Evolutionary conservation across 1,140 invertebrate species (phyloP).

Genomic region (Cydia splendana): DNA sequence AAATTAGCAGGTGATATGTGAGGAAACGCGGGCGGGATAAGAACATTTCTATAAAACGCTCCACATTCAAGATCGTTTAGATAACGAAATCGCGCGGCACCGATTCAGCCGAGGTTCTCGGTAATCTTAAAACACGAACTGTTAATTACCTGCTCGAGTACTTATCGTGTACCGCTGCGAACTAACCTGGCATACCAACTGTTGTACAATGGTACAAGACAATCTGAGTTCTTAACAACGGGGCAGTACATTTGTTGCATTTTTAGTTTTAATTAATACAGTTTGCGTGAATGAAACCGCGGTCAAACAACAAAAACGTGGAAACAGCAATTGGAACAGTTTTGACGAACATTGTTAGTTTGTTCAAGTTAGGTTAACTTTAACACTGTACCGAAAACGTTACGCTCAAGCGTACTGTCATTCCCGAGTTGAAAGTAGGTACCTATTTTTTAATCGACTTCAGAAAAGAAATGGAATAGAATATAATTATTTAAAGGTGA

Average conservation of each 20-base stretch:
- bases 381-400: not conserved
- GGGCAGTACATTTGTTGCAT: constrained; percentile 12
- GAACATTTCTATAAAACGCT: constrained; percentile 40
- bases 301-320: constrained; percentile 23
- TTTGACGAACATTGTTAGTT: constrained; percentile 16
- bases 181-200: constrained; percentile 10
- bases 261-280: constrained; percentile 31
- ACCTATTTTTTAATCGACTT: not conserved
- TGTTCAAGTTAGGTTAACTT: not conserved
- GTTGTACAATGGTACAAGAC: constrained; percentile 9
- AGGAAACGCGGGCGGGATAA: constrained; percentile 50
- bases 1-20: constrained; percentile 70
- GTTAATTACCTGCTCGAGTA: constrained; percentile 20
- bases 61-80: constrained; percentile 45
- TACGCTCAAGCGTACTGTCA: not conserved
- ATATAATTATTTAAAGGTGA: not conserved
- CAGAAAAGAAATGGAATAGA: not conserved
- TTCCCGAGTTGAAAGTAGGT: not conserved
- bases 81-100: constrained; percentile 43
- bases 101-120: constrained; percentile 33
- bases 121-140: constrained; percentile 32
- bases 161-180: constrained; percentile 26
- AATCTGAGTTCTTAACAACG: constrained; percentile 22
- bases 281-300: constrained; percentile 19
- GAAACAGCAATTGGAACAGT: constrained; percentile 20